phyloP scores from a whole-genome alignment of 2,797 vertebrate species.

The Hippoglossus hippoglossus region DNA sequence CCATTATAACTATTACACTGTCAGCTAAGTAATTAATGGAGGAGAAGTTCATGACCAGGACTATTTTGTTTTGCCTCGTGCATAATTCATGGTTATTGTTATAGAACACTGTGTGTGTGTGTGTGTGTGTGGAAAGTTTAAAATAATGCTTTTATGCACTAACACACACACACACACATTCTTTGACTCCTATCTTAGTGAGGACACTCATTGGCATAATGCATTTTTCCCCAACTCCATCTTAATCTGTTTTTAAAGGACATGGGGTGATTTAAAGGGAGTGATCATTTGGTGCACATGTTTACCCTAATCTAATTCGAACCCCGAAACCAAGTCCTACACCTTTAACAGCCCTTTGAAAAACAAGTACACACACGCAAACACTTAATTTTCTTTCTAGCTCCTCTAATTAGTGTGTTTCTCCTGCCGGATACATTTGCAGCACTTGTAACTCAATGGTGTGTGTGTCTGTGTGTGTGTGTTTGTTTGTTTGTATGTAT shows the following conservation, averaged over 20 bases:
- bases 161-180: neutral
- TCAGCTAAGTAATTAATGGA: slow-evolving; percentile 14
- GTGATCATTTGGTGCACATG: too few species aligned
- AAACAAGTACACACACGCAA: neutral
- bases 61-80: slow-evolving; percentile 22
- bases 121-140: slow-evolving; percentile 7
- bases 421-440: slow-evolving; percentile 24
- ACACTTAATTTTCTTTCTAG: neutral
- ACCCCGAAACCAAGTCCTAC: too few species aligned
- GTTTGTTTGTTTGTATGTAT: slow-evolving; percentile 28
- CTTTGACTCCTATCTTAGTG: too few species aligned
- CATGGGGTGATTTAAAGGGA: too few species aligned
- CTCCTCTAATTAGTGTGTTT: slow-evolving; percentile 17
- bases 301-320: too few species aligned
- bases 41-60: slow-evolving; percentile 8
- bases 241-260: too few species aligned
- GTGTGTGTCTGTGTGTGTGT: slow-evolving; percentile 14
- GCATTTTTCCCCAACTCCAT: too few species aligned
- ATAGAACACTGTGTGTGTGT: slow-evolving; percentile 21
- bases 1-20: slow-evolving; percentile 3
- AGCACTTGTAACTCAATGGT: slow-evolving; percentile 7
- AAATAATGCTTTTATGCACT: slow-evolving; percentile 6
- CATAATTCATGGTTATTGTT: slow-evolving; percentile 40
- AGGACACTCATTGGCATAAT: too few species aligned
- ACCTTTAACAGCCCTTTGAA: neutral